A percentile compares a stretch with the other conserved stretches of the same genome.
Evolutionary conservation across 2,797 vertebrate species (phyloP).

Genomic region (Schizothorax lantsangensis): DNA sequence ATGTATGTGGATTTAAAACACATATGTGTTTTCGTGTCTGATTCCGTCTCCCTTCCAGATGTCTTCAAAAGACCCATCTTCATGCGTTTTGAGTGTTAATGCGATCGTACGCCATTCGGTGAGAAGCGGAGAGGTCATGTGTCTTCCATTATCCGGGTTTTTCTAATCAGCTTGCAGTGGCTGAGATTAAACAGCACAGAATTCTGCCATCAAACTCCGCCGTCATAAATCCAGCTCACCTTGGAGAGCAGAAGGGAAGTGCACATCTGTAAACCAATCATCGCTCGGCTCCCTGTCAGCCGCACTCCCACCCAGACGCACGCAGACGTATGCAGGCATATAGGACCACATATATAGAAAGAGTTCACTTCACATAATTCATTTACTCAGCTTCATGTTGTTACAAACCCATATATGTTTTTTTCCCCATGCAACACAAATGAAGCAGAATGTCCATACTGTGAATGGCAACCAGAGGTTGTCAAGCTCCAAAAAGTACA

Average conservation of each 20-base stretch:
- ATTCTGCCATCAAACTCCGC: constrained; percentile 86
- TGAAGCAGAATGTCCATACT: not conserved
- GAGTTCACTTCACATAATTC: not conserved
- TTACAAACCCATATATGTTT: not conserved
- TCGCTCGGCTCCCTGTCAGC: constrained; percentile 88
- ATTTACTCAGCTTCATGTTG: not conserved
- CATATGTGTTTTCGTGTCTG: constrained; percentile 75
- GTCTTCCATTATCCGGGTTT: constrained; percentile 83
- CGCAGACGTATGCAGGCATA: not conserved
- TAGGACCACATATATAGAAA: not conserved
- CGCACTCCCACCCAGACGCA: constrained; percentile 81
- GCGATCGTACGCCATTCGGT: constrained; percentile 53
- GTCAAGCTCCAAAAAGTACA: not conserved
- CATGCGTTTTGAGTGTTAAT: constrained; percentile 62
- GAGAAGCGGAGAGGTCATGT: constrained; percentile 83
- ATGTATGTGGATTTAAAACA: constrained; percentile 59
- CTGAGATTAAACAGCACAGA: constrained; percentile 87
- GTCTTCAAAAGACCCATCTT: constrained; percentile 74
- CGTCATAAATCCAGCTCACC: constrained; percentile 93
- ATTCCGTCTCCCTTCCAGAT: constrained; percentile 78
- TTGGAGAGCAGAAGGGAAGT: constrained; percentile 91
- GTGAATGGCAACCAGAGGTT: not conserved
- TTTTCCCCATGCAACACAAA: not conserved
- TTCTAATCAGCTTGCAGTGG: constrained; percentile 89
- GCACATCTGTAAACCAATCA: constrained; percentile 93